Evolutionary conservation across 2,888 invertebrate species (phyloP).

Genomic region (Oscheius sp.): DNA sequence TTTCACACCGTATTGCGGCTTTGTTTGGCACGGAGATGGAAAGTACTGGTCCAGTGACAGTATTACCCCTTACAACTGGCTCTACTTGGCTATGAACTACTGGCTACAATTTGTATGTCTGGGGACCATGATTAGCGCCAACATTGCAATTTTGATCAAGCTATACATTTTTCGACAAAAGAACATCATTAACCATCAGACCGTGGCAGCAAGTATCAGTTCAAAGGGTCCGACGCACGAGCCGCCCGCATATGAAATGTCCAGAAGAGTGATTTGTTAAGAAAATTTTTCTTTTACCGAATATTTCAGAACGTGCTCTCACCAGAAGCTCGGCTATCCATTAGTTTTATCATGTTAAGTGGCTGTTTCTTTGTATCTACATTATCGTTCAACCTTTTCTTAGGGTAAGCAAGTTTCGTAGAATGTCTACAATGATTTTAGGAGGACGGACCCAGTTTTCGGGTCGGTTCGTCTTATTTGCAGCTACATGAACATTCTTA

Average conservation of each 20-base stretch:
- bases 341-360: slow-evolving; percentile 10
- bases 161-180: background rate
- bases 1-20: slow-evolving; percentile 20
- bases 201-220: no score
- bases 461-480: background rate
- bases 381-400: background rate
- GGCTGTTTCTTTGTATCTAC: slow-evolving; percentile 17
- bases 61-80: background rate
- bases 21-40: background rate
- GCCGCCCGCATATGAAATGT: no score
- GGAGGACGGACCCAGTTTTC: background rate
- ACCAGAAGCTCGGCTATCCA: slow-evolving; percentile 3
- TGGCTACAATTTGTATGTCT: slow-evolving; percentile 8
- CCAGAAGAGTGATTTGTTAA: background rate
- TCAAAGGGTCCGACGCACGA: no score
- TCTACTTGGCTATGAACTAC: background rate
- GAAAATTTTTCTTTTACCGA: background rate
- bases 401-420: slow-evolving; percentile 1
- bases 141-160: slow-evolving; percentile 1
- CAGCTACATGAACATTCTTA: slow-evolving; percentile 15
- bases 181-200: background rate
- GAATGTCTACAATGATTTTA: background rate
- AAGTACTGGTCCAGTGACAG: slow-evolving; percentile 10
- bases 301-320: background rate
- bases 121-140: background rate